Evolutionary conservation across 1,140 invertebrate species (phyloP), one percentile per base, ranked within the genome.

Genomic region (Pteromalus puparum): DNA sequence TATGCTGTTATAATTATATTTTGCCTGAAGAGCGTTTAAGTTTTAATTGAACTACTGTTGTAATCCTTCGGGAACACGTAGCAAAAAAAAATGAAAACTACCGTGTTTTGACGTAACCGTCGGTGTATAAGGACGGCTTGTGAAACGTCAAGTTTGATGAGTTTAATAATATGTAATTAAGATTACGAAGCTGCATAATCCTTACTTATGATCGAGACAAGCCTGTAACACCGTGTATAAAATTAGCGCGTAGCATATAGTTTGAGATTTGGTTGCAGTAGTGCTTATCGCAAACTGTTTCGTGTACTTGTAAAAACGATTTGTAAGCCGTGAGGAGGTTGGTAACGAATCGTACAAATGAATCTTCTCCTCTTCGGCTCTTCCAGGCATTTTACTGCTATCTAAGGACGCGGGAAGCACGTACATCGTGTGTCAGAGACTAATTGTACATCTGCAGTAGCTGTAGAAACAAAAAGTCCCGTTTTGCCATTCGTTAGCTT

Each of bases 11-110:
- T 34, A 61, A 61, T 61, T 61, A 61, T 61, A 61, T 61, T 61
- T n/a, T n/a, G 6, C 15, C 53, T 1, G 21, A 42, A 42, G 53
- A 4, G 53, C 53, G 53, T 61, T 61, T 61, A 61, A 61, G 53
- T 61, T 61, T 61, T 61, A 61, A 61, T 61, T 61, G 53, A 61
- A 18, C 53, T 61, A 61, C 53, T 61, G 53, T 61, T 61, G 53
- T 61, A 61, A 61, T 61, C 53, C 53, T 61, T 61, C 53, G 53
- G 53, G 21, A n/a, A 61, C 13, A 1, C 48, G 12, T 13, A 1
- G 48, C 13, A 4, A 15, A 15, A 61, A 61, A 21, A 61, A 61
- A 61, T 21, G 53, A 61, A 61, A 61, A n/a, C 53, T 61, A 61
- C 53, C 18, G 53, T 6, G 53, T 61, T 61, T 61, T n/a, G 53